These are phyloP conservation scores for Hyles lineata DNA, from an alignment of 2,888 invertebrate species.

Conservation along the genomic window DNA sequence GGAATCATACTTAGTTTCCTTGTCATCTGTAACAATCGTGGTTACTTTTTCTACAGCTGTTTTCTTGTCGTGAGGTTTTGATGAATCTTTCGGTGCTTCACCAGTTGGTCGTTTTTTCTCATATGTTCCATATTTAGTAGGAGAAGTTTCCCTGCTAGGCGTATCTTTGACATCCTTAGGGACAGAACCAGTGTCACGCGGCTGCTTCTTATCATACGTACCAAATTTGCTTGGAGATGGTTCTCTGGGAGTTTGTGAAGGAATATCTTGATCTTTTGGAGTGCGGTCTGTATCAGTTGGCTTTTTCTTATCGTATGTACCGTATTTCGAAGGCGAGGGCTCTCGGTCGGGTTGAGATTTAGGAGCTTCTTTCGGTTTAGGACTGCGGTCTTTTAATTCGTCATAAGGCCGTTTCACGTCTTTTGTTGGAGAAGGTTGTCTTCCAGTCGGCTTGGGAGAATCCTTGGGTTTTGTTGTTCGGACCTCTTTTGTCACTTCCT, in stretches of 20 bases:
- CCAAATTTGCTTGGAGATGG: constrained; percentile 52
- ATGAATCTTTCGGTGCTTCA: constrained; percentile 31
- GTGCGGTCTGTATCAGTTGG: constrained; percentile 33
- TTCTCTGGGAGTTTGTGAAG: constrained; percentile 37
- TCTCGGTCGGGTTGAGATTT: constrained; percentile 11
- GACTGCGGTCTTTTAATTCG: constrained; percentile 25
- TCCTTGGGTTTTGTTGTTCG: constrained; percentile 17
- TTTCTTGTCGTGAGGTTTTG: constrained; percentile 32
- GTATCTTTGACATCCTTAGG: constrained; percentile 21
- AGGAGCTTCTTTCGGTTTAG: constrained; percentile 33
- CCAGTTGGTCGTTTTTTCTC: constrained; percentile 21
- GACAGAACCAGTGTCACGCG: constrained; percentile 27
- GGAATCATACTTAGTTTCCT: constrained; percentile 48
- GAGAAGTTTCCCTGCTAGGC: constrained; percentile 29
- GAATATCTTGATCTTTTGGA: constrained; percentile 32
- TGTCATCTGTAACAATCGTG: constrained; percentile 27
- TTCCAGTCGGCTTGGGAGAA: constrained; percentile 40
- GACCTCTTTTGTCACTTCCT: background rate
- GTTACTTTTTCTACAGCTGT: constrained; percentile 21
- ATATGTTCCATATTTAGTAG: constrained; percentile 28
- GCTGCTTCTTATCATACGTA: constrained; percentile 53
- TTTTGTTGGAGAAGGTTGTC: constrained; percentile 62
- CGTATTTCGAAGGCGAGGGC: constrained; percentile 36
- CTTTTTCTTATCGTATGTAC: constrained; percentile 44
- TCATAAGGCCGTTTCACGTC: constrained; percentile 8